These are phyloP conservation scores for Drymodes brunneopygia DNA, from an alignment of 2,113 vertebrate species.

Conservation along the genomic window DNA sequence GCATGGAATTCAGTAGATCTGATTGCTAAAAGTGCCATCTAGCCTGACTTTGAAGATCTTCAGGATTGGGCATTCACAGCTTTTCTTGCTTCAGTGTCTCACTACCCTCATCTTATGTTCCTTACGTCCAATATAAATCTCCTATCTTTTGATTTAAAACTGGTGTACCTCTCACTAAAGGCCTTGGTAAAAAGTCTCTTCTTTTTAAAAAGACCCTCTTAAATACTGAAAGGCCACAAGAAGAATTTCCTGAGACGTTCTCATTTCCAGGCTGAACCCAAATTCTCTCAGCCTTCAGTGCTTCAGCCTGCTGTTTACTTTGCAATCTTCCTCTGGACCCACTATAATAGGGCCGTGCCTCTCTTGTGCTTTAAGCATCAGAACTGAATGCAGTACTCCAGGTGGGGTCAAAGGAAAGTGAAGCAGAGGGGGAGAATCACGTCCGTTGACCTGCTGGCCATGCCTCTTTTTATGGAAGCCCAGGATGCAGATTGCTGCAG, in stretches of 20 bases:
- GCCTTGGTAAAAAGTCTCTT: neutral
- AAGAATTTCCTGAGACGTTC: neutral
- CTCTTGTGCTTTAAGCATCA: neutral
- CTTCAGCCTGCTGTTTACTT: neutral
- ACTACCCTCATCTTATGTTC: neutral
- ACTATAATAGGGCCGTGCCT: fast-evolving
- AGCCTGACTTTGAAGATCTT: neutral
- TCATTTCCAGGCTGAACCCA: neutral
- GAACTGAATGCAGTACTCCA: neutral
- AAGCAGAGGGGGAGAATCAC: neutral
- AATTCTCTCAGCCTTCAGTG: neutral
- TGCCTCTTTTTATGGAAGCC: neutral
- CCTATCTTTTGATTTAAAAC: neutral
- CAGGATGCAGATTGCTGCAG: neutral
- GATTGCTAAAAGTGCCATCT: neutral
- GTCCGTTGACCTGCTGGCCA: neutral
- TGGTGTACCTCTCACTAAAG: neutral
- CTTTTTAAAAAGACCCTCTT: neutral
- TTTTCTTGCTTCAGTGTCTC: neutral
- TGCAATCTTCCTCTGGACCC: neutral
- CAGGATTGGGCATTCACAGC: neutral
- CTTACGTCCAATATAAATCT: neutral
- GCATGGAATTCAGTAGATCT: neutral
- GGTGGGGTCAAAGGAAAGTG: fast-evolving
- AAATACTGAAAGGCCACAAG: neutral